Base-by-base conservation (phyloP, 2,888 invertebrate genomes). In the Bugula neritina region DNA sequence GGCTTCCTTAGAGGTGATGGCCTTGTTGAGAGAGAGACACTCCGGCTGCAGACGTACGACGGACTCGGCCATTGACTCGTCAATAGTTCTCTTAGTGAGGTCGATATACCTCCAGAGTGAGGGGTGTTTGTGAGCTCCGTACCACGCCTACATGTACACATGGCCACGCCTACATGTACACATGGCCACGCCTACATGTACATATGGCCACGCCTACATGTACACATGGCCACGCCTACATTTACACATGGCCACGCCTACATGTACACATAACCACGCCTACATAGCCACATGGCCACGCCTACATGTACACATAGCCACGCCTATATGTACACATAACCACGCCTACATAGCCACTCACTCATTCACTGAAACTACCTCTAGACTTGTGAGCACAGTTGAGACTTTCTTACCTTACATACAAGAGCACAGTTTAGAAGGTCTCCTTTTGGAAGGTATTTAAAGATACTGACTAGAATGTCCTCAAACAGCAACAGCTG, bases 1-100 rank as follows among this genome's bases (percentile, higher is more conserved):
- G 27, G 63, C 63, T 34, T 63, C 27, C n/a, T 27, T 25, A 31
- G 63, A 63, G n/a, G 63, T 63, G 63, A 63, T 63, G 31, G 63
- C 27, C n/a, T 63, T 63, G 63, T 63, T 63, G 3, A 63, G 27
- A 31, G 63, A 31, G 29, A 63, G 29, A 27, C 10, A 13, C 63
- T 63, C 63, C 5, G 63, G 63, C 31, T 63, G 63, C n/a, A 63
- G 13, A 21, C 10, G 5, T n/a, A 63, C 31, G 5, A 63, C 63
- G 31, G 63, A 21, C 63, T 63, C 63, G 3, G 31, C 63, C 34
- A 63, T 31, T 2, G 63, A 63, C 63, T 63, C 25, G 34, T 63
- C 63, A 31, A 63, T 63, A 2, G 63, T n/a, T 31, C 21, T 63
- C 63, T 63, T 63, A 31, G 63, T 63, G 2, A 63, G 63, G n/a